Evolutionary conservation across 1,140 invertebrate species (phyloP).

Genomic region (Bombus pyrosoma): DNA sequence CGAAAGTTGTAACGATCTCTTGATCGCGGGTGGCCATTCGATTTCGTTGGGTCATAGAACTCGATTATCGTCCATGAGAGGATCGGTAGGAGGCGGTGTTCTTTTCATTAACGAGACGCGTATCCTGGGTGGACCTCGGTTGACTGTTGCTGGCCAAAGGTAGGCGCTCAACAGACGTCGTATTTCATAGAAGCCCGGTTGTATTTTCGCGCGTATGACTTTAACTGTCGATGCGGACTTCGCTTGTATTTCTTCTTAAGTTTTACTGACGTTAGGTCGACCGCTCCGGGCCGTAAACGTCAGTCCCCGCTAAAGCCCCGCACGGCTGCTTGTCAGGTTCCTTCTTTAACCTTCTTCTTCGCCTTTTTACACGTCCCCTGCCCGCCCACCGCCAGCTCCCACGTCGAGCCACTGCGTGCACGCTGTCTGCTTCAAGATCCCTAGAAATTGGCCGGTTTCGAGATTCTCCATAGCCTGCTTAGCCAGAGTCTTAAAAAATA

Average conservation of each 20-base stretch:
- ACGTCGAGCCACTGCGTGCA: neutral
- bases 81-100: slow-evolving; percentile 41
- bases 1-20: neutral
- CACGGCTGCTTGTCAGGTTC: slow-evolving; percentile 50
- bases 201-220: slow-evolving; percentile 79
- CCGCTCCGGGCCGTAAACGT: slow-evolving; percentile 73
- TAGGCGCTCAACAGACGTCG: slow-evolving; percentile 62
- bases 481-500: too few relatives aligned
- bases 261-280: slow-evolving; percentile 77
- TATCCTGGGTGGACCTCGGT: slow-evolving; percentile 57
- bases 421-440: slow-evolving; percentile 1
- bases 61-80: slow-evolving; percentile 47
- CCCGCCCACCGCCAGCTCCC: neutral
- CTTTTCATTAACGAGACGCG: slow-evolving; percentile 70
- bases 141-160: slow-evolving; percentile 35
- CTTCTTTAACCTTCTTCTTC: slow-evolving; percentile 52
- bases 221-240: slow-evolving; percentile 78
- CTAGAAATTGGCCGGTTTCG: slow-evolving; percentile 6
- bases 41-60: slow-evolving; percentile 11
- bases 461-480: neutral
- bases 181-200: slow-evolving; percentile 76
- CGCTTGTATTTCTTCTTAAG: slow-evolving; percentile 77
- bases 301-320: slow-evolving; percentile 66
- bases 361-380: slow-evolving; percentile 10
- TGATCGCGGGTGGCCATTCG: slow-evolving; percentile 10